phyloP scores from a whole-genome alignment of 2,113 vertebrate genomes.

The Neoarius graeffei region DNA sequence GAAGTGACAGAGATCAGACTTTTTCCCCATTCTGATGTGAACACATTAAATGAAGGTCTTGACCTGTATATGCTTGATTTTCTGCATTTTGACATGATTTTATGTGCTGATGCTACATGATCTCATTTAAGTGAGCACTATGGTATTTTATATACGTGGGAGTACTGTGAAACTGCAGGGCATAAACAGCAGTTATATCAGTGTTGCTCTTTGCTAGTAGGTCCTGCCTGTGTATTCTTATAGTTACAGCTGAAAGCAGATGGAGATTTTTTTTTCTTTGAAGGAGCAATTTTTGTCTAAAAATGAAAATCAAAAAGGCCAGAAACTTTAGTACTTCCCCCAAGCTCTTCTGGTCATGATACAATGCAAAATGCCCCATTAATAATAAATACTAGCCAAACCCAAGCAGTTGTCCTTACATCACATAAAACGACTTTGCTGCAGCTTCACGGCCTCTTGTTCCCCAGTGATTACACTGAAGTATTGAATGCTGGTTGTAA shows the following conservation, averaged over 20 bases:
- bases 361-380: constrained; percentile 19
- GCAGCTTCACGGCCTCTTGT: neutral
- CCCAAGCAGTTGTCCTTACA: neutral
- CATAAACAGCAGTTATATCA: neutral
- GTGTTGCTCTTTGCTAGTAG: neutral
- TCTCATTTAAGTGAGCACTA: no score
- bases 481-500: constrained; percentile 18
- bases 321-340: neutral
- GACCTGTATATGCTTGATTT: no score
- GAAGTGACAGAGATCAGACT: no score
- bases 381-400: constrained; percentile 22
- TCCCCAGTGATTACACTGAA: constrained; percentile 14
- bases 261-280: neutral
- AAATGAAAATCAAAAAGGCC: constrained; percentile 8
- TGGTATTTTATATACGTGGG: no score
- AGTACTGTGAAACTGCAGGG: neutral
- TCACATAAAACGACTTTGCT: neutral
- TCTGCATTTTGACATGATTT: no score
- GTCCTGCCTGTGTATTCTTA: neutral
- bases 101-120: no score
- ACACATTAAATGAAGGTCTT: no score
- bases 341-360: neutral
- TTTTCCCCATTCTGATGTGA: no score
- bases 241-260: neutral
- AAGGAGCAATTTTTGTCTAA: neutral